Evolutionary conservation across 2,797 vertebrate species (phyloP), one percentile per base, ranked within the genome.

Genomic region (Sciaenops ocellatus): DNA sequence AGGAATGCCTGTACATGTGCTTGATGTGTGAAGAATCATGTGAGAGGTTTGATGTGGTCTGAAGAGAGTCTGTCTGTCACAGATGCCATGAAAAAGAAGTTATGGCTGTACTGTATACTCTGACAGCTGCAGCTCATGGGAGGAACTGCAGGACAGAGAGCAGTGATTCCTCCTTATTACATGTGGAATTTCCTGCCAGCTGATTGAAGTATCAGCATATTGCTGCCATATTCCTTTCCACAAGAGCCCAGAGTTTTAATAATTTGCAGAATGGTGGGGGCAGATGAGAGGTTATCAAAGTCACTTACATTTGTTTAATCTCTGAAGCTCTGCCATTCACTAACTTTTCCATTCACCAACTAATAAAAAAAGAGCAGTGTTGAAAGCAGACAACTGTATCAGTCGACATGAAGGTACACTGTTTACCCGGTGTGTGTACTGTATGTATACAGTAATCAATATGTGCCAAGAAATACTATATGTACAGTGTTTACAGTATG

Each of bases 181-280:
- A 92, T 90, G 80, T 94, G 93, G 93, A 94, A 94, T 95, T 94
- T 94, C 94, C 93, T 95, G 80, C 72, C 67, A 82, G 87, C 90
- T 94, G 93, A 95, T 92, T 94, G 93, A 95, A 94, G 94, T 94
- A 92, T 89, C 87, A 89, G 86, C 94, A 95, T 95, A 93, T 94
- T 95, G 94, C 83, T 91, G 87, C 92, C 94, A 95, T 83, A 93
- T 92, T 94, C 90, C 83, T 82, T 80, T 81, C 91, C 87, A 90
- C 88, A 89, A 79, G 84, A 90, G 83, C 71, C 67, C 62, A 73
- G 86, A 90, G 88, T 92, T 93, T 89, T 92, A 89, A 91, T 88
- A 90, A 92, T 93, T 90, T 91, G 84, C 83, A 90, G 89, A 85
- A 90, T 79, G 78, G 83, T 80, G 69, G 78, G 87, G 84, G 79